phyloP scores from a whole-genome alignment of 1,140 invertebrate genomes.

The Drosophila aff. region DNA sequence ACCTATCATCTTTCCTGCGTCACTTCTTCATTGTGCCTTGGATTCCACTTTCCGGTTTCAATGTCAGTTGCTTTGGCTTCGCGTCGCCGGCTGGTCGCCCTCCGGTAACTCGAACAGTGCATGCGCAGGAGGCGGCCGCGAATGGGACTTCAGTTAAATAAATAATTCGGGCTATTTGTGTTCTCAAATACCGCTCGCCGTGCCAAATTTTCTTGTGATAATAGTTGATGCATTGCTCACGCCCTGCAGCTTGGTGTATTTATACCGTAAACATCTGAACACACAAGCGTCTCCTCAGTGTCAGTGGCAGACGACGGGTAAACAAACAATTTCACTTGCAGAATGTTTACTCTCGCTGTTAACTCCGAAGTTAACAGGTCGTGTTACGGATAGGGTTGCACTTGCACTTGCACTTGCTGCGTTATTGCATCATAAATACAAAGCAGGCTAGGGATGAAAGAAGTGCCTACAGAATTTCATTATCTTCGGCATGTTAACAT shows the following conservation, averaged over 20 bases:
- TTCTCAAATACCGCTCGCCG: conserved; percentile 8
- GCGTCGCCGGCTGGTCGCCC: conserved; percentile 28
- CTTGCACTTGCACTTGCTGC: background rate
- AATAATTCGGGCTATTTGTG: conserved; percentile 34
- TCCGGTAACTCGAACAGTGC: conserved; percentile 17
- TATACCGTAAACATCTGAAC: conserved; percentile 41
- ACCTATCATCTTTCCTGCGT: conserved; percentile 25
- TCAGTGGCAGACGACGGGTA: conserved; percentile 31
- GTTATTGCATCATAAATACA: conserved; percentile 3
- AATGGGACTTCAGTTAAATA: conserved; percentile 11
- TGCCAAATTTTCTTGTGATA: conserved; percentile 50
- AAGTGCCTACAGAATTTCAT: background rate
- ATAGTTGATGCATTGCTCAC: conserved; percentile 42
- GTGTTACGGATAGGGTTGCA: conserved; percentile 4
- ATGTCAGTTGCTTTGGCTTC: conserved; percentile 33
- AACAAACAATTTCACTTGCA: conserved; percentile 21
- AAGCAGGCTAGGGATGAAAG: background rate
- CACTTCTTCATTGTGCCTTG: conserved; percentile 6
- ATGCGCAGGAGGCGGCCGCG: conserved; percentile 7
- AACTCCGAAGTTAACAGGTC: background rate
- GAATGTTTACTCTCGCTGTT: conserved; percentile 8
- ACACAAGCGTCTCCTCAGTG: background rate
- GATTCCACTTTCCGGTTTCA: conserved; percentile 12
- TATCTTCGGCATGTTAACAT: background rate
- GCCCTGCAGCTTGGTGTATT: conserved; percentile 18